Evolutionary conservation across 1,140 invertebrate genomes (phyloP).

Genomic region (Orchestia grillus): DNA sequence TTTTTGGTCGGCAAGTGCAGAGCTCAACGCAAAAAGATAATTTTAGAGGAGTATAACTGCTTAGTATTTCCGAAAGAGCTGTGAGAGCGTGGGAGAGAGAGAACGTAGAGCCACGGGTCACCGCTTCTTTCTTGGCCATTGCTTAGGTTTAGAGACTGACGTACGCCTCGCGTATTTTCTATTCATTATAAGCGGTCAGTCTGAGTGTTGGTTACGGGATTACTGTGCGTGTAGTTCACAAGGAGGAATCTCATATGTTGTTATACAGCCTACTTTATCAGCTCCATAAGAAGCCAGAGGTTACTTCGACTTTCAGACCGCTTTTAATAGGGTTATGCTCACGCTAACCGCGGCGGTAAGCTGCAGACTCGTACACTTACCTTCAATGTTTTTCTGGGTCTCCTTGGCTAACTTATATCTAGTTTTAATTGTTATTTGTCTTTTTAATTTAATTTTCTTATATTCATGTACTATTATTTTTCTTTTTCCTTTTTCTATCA

Average conservation of each 20-base stretch:
- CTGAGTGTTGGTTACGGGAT: background rate
- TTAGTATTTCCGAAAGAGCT: conserved; percentile 17
- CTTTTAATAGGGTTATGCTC: background rate
- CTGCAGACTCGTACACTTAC: no score
- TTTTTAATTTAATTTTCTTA: no score
- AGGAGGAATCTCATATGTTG: background rate
- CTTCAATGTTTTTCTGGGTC: no score
- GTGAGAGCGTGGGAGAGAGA: conserved; percentile 40
- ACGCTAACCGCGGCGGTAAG: background rate
- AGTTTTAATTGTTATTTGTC: no score
- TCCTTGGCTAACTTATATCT: no score
- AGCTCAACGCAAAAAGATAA: background rate
- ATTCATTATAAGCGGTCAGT: background rate
- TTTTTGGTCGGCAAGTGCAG: background rate
- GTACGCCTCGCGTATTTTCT: background rate
- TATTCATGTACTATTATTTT: no score
- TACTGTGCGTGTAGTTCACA: background rate
- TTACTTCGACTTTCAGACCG: background rate
- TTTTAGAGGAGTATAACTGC: background rate
- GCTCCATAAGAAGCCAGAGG: background rate
- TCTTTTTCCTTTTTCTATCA: no score
- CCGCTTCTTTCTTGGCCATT: conserved; percentile 16
- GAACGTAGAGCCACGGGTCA: background rate
- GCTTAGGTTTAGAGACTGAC: background rate
- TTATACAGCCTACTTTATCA: background rate